phyloP scores from a whole-genome alignment of 2,113 vertebrate genomes.

The Taurulus bubalis region DNA sequence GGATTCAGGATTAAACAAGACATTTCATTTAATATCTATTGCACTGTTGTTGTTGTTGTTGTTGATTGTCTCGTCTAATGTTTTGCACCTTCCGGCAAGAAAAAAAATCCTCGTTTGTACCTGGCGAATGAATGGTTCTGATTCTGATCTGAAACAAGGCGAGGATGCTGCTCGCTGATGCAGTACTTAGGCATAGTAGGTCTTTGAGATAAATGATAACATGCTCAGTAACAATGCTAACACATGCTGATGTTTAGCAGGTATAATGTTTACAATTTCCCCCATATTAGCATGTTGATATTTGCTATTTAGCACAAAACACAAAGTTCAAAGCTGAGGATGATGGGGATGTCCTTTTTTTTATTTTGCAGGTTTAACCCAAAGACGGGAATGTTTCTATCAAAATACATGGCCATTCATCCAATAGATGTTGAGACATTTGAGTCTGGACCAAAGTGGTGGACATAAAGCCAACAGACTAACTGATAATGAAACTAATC shows the following conservation, averaged over 20 bases:
- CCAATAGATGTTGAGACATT: not conserved
- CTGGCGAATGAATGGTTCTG: too few species aligned
- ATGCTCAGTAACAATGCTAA: not conserved
- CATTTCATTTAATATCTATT: too few species aligned
- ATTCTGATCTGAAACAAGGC: too few species aligned
- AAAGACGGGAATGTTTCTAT: not conserved
- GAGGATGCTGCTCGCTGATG: not conserved
- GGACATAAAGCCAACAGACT: not conserved
- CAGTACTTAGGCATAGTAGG: not conserved
- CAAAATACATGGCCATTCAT: not conserved
- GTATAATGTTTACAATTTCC: not conserved
- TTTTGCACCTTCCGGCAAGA: too few species aligned
- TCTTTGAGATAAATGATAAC: not conserved
- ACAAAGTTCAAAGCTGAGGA: not conserved
- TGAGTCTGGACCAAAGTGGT: not conserved
- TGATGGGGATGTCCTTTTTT: not conserved
- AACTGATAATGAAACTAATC: not conserved
- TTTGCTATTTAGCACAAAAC: not conserved
- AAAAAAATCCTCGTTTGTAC: too few species aligned
- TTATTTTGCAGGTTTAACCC: not conserved
- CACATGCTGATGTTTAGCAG: not conserved
- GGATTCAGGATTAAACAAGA: not conserved
- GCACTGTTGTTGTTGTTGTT: too few species aligned
- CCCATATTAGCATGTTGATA: not conserved
- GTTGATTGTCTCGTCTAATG: too few species aligned